Conservation (phyloP, 2,113 vertebrate genomes). For the Sceloporus tristichus region DNA sequence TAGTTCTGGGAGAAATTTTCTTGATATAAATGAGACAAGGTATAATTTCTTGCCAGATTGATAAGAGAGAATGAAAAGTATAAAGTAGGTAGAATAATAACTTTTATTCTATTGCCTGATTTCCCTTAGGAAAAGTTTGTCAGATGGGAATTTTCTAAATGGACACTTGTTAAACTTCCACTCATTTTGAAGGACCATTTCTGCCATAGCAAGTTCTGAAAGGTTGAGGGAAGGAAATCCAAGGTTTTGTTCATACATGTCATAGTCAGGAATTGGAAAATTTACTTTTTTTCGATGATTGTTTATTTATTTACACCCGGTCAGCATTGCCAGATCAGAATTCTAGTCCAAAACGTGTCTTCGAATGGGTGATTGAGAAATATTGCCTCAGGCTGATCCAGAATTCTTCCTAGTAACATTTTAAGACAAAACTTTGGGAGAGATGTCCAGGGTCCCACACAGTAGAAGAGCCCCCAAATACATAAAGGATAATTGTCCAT, state of each 20-base stretch:
- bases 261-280: no score
- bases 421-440: not conserved
- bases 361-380: not conserved
- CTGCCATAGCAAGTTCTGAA: no score
- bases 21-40: not conserved
- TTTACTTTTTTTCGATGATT: no score
- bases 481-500: not conserved
- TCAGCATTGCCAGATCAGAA: no score
- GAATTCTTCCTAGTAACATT: not conserved
- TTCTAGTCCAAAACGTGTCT: no score
- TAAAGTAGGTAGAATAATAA: not conserved
- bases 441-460: not conserved
- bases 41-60: not conserved
- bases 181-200: not conserved
- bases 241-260: no score
- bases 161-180: not conserved
- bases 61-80: not conserved
- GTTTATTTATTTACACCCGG: no score
- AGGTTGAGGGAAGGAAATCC: no score
- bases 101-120: not conserved
- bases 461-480: not conserved
- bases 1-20: constrained; percentile 31
- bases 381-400: not conserved
- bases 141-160: not conserved
- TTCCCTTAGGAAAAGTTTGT: not conserved